Base-by-base conservation (phyloP, 2,113 vertebrate species). In the Casuarius casuarius region DNA sequence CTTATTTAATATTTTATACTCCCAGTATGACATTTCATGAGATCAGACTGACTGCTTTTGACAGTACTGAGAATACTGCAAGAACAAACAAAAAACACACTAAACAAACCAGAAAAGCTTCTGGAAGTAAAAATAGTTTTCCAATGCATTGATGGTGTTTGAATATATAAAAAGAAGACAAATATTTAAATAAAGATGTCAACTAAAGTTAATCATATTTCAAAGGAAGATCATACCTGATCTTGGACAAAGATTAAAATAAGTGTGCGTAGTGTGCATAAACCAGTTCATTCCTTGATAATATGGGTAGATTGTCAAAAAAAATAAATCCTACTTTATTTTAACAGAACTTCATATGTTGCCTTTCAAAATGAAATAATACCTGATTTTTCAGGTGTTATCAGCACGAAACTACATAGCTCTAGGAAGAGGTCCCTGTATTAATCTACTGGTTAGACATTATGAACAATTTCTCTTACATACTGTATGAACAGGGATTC, bases 1-100 rank as follows among this genome's bases (percentile, higher is more conserved):
- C 58, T 73, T 92, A 82, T 76, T 96, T 67, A 92, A 95, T 97
- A 93, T 94, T 94, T 96, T 82, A 92, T 91, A 80, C 46, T 62
- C 46, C 44, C 14, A 17, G 16, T 68, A 87, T 56, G 66, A 68
- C 62, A 85, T 87, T 94, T 94, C 58, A 67, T 66, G 63, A 91
- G 58, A 84, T 83, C 86, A 95, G 49, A 87, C 58, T 81, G 91
- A 75, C 61, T 89, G 86, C 5, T 44, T 84, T 84, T 78, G 73
- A 95, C 76, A 82, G 58, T 26, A 56, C 13, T 2, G 2, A 75
- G 9, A 10, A 16, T 13, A 71, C 22, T 19, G n/a, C 28, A 76
- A 67, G 74, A 91, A 51, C 10, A 90, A 92, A 75, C 25, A 42
- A 75, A 93, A 94, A 71, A 80, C 35, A 3, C 26, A 56, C 10